Evolutionary conservation across 1,140 invertebrate species (phyloP), one percentile per base, ranked within the genome.

Genomic region (Scaptomyza montana): DNA sequence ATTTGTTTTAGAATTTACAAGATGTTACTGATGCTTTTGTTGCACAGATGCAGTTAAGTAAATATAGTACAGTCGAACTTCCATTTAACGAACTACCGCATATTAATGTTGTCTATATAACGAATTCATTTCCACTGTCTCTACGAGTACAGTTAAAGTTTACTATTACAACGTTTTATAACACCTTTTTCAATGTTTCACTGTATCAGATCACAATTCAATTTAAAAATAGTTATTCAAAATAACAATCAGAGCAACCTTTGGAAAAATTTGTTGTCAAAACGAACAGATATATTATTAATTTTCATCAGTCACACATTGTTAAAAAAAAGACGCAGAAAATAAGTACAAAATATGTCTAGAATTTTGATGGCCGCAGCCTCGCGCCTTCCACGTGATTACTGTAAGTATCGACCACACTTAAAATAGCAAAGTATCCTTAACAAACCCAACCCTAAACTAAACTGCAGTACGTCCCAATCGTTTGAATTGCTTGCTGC

Each of bases 341-440:
- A 21, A 33, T 33, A 5, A 5, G 16, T 28, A 54, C 39, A 9
- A 64, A 46, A 49, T 21, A 87, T 87, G 84, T 87, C 84, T 5
- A 70, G 84, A 64, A 61, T 84, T 28, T 63, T 87, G 53, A 59
- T 55, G 64, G 74, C 66, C 9, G 47, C 68, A 25, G 50, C 65
- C 10, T 55, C 62, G 59, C 76, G 65, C 9, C 13, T 89, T 19
- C 59, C 63, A 1, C 67, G 56, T 25, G 62, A 80, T 43, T 43
- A 43, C 50, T 50, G 79, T 86, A 50, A 87, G 82, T 89, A 56
- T 2, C 21, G 7, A 33, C 5, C 30, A 33, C 25, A 2, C 9
- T 10, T 10, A 9, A 30, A 2, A 19, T 28, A 2, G 5, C 12
- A 36, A 21, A 12, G 0, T 28, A 39, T 21, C 7, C 41, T 41